Conservation (phyloP, 2,888 invertebrate genomes). For the Xiphydria camelus region DNA sequence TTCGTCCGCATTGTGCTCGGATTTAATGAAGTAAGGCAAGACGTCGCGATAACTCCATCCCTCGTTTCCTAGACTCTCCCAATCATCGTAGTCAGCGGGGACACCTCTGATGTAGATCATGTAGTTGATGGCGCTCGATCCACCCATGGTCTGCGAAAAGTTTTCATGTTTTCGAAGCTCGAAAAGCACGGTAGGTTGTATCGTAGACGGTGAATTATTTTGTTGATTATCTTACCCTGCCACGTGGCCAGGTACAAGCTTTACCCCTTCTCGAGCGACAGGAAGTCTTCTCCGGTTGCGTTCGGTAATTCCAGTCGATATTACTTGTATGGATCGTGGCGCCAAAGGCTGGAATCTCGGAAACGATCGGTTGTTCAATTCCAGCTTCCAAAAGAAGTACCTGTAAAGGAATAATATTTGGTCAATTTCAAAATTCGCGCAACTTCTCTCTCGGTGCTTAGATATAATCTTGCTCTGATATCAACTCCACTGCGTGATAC, state of each 20-base stretch:
- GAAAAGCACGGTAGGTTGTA: too few relatives aligned
- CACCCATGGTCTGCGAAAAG: slow-evolving; percentile 60
- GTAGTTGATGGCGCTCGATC: slow-evolving; percentile 65
- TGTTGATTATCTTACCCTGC: slow-evolving; percentile 58
- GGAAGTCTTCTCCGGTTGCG: slow-evolving; percentile 66
- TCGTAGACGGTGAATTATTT: too few relatives aligned
- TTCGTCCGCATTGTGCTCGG: slow-evolving; percentile 56
- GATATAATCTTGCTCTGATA: too few relatives aligned
- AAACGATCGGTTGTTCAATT: slow-evolving; percentile 68
- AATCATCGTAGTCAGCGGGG: slow-evolving; percentile 61
- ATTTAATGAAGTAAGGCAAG: slow-evolving; percentile 59
- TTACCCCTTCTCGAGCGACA: slow-evolving; percentile 65
- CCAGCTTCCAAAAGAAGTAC: slow-evolving; percentile 70
- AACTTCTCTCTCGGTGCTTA: too few relatives aligned
- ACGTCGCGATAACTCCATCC: slow-evolving; percentile 64
- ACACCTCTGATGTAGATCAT: slow-evolving; percentile 67
- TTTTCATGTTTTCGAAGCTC: not conserved
- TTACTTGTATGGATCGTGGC: slow-evolving; percentile 55
- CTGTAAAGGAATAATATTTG: slow-evolving; percentile 49
- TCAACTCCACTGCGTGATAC: too few relatives aligned
- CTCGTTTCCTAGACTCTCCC: slow-evolving; percentile 61
- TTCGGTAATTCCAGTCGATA: slow-evolving; percentile 73
- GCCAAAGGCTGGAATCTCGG: slow-evolving; percentile 69
- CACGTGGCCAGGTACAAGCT: slow-evolving; percentile 68
- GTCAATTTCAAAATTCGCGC: not conserved